Base-by-base conservation (phyloP, 2,888 invertebrate genomes). In the Drosophila aldrichi region DNA sequence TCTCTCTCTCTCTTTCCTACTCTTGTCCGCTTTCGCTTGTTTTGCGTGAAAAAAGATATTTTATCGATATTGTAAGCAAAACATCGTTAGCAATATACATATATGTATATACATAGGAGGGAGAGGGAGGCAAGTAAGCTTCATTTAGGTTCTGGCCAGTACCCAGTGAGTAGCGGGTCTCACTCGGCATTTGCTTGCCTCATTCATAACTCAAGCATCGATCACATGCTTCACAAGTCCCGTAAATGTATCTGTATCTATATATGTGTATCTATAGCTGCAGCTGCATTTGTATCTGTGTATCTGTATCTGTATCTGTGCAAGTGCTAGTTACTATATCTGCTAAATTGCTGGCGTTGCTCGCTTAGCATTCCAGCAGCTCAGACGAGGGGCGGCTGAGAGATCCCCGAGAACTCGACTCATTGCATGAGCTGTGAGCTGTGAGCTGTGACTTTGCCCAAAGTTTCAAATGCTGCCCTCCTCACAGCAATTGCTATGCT, bases 51-150 rank as follows among this genome's bases (percentile, higher is more conserved):
- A 70, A 66, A 63, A 78, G 62, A 85, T 71, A 78, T 62, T 76
- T 71, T 82, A 84, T 82, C 85, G 88, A 81, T 80, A 84, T 70
- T 80, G 88, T 82, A 82, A 80, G 74, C 82, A 87, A 80, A 84
- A 78, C 78, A 70, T 80, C 80, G 78, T 81, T 87, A 78, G 81
- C 65, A 25, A 10, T 32, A 48, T 14, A 44, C 22, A 22, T 44
- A 44, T 14, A 43, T 18, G 12, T 2, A 0, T 4, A 43, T 20
- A 43, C 1, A 43, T 20, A 20, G 6, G 12, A 1, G 51, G 20
- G 12, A 32, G 1, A 16, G 16, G 18, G 41, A 32, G 46, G 9
- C 14, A 51, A 62, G 77, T 63, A 61, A 70, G 57, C 51, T 63
- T 51, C 57, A 70, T 70, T 70, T 65, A 61, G 60, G 68, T 46